These are phyloP conservation scores for Platycercus adscitus DNA, from an alignment of 2,113 vertebrate genomes.

Conservation along the genomic window DNA sequence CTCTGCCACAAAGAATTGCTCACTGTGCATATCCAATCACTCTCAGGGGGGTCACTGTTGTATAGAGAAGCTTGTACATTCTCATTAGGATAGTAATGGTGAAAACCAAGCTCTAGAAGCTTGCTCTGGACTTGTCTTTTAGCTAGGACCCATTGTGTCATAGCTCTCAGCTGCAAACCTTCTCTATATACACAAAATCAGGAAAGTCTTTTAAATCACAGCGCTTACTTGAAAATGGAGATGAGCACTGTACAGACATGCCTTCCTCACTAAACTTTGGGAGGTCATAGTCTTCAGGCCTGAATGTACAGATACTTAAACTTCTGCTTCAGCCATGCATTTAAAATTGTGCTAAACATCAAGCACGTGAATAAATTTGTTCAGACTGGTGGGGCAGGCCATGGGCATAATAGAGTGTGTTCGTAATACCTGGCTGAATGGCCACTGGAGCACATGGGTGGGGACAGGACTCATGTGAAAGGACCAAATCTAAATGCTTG, in stretches of 20 bases:
- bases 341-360: not conserved
- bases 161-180: not conserved
- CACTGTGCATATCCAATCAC: not conserved
- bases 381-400: not conserved
- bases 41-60: not conserved
- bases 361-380: not conserved
- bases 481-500: not conserved
- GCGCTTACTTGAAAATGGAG: not conserved
- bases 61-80: not conserved
- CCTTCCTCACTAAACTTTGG: not conserved
- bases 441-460: not conserved
- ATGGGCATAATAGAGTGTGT: not conserved
- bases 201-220: not conserved
- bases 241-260: not conserved
- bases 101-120: not conserved
- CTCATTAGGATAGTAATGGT: not conserved
- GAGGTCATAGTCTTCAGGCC: not conserved
- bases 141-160: not conserved
- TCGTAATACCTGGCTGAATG: not conserved
- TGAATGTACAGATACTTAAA: not conserved
- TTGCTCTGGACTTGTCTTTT: not conserved
- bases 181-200: not conserved
- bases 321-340: not conserved
- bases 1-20: not conserved
- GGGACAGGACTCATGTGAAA: not conserved